phyloP scores from a whole-genome alignment of 2,888 invertebrate species.

The Sturmia bella region DNA sequence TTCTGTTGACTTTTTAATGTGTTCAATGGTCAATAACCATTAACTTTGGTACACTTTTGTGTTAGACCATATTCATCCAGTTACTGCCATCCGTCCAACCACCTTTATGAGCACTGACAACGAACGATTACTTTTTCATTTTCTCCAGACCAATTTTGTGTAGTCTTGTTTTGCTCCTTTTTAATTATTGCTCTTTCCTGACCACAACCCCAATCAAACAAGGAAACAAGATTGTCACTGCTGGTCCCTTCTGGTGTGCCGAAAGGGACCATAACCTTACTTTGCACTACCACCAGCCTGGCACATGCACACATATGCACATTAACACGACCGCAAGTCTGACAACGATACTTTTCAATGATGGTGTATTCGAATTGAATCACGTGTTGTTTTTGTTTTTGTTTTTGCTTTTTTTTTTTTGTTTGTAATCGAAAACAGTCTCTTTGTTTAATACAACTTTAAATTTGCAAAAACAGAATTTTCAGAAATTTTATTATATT shows the following conservation, averaged over 20 bases:
- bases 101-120: slow-evolving; percentile 48
- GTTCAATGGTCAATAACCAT: slow-evolving; percentile 64
- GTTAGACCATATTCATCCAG: slow-evolving; percentile 5
- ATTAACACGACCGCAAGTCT: slow-evolving; percentile 10
- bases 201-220: slow-evolving; percentile 68
- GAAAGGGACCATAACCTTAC: slow-evolving; percentile 64
- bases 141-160: slow-evolving; percentile 54
- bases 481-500: no score
- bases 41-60: slow-evolving; percentile 64
- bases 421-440: no score
- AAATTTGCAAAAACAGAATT: no score
- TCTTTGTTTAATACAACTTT: no score
- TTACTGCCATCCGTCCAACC: slow-evolving; percentile 44
- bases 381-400: neutral
- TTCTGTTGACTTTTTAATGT: slow-evolving; percentile 60
- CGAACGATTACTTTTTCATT: slow-evolving; percentile 61
- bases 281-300: slow-evolving; percentile 27
- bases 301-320: slow-evolving; percentile 20
- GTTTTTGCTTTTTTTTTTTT: no score
- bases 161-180: slow-evolving; percentile 32
- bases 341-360: slow-evolving; percentile 4
- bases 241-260: slow-evolving; percentile 52
- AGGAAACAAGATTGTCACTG: slow-evolving; percentile 68
- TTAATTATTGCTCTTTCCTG: slow-evolving; percentile 37
- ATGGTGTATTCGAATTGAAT: no score